Base-by-base conservation (phyloP, 2,888 invertebrate genomes). In the Epirrhoe alternata region DNA sequence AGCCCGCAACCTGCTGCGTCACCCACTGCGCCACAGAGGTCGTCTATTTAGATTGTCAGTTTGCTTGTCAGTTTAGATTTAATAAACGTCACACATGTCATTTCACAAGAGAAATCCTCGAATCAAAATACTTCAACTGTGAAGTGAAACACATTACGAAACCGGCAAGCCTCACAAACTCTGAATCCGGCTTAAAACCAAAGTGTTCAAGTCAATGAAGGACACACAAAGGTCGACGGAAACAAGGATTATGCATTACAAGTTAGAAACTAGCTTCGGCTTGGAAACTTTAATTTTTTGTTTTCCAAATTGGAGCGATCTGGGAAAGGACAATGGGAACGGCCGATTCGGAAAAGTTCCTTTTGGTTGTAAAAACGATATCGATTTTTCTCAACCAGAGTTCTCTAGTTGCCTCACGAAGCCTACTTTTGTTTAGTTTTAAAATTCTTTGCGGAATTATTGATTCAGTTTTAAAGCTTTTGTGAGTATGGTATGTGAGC, bases 201-300 rank as follows among this genome's bases (percentile, higher is more conserved):
- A 56, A 35, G 31, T 57, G 51, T 30, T 58, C 6, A 66, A 61
- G 57, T 42, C 50, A 64, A 45, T n/a, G 49, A 56, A 59, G 58
- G 55, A 47, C 68, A 49, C 7, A 61, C 61, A 59, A 62, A 68
- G 64, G 72, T 58, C 60, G 54, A 49, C 45, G 17, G 64, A 52
- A 64, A 75, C 76, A 77, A 62, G 73, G 73, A 62, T 73, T 70
- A 63, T 69, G 68, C 75, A 75, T 77, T 75, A 77, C 61, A 72
- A 74, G 67, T 73, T 71, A 55, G 64, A 35, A 54, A 54, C 52
- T 52, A 71, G 69, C 72, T 64, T 53, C 51, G 38, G 38, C 12
- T 31, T 42, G 33, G 30, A 61, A 64, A 60, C 61, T 68, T 70
- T 70, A 49, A 58, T 68, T 68, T 58, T 65, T 57, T 62, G 64